Percentiles rank a stretch among this genome's conserved stretches.
Conservation (phyloP, 2,888 invertebrate genomes). For the Pseudeuparius sepicola region DNA sequence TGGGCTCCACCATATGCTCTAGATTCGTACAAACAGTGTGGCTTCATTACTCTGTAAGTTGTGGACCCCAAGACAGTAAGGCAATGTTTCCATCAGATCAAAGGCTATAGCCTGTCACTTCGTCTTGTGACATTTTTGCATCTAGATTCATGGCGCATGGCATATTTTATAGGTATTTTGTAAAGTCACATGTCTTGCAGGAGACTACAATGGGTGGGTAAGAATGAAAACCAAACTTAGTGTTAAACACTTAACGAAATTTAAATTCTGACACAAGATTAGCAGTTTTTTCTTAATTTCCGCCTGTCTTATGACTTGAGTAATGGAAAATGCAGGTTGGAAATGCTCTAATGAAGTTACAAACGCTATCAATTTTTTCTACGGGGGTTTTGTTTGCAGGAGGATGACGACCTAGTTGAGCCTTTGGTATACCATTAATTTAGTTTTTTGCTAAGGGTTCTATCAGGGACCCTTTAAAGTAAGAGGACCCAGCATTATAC, state of each 20-base stretch:
- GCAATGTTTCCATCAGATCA: slow-evolving; percentile 11
- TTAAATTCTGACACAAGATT: too few species aligned
- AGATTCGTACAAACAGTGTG: slow-evolving; percentile 22
- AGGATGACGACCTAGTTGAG: not conserved
- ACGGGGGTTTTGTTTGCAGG: too few species aligned
- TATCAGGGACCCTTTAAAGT: too few species aligned
- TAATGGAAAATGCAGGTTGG: slow-evolving; percentile 5
- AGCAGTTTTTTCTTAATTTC: too few species aligned
- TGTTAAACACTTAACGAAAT: slow-evolving; percentile 5
- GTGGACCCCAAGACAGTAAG: slow-evolving; percentile 17
- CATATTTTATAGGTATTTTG: not conserved
- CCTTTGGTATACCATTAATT: slow-evolving; percentile 2
- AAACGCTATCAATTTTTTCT: too few species aligned
- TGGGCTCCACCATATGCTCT: slow-evolving; percentile 25
- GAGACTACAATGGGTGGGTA: slow-evolving; percentile 8
- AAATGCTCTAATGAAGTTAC: slow-evolving; percentile 7
- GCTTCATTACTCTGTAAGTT: slow-evolving; percentile 12
- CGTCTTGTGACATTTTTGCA: slow-evolving; percentile 1
- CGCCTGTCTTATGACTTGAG: slow-evolving; percentile 5
- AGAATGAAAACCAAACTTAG: slow-evolving; percentile 1
- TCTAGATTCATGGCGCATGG: not conserved
- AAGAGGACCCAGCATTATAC: too few species aligned
- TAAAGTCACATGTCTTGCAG: slow-evolving; percentile 6
- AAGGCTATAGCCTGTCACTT: slow-evolving; percentile 21
- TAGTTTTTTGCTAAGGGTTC: not conserved